Evolutionary conservation across 2,888 invertebrate species (phyloP), one percentile per base, ranked within the genome.

Genomic region (Erynnis tages): DNA sequence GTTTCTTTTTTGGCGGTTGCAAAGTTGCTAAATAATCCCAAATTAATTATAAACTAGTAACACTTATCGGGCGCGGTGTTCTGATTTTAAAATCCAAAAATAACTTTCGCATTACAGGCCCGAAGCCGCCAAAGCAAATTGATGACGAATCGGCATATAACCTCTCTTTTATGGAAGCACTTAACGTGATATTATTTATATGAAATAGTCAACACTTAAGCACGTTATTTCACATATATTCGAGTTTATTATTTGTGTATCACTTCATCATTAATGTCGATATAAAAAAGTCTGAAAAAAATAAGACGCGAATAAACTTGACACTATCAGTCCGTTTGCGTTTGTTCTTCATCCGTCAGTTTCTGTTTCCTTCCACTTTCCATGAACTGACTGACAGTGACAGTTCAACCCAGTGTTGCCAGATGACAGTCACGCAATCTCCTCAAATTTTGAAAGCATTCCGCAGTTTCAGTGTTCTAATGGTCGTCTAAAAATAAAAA

Each of bases 101-200:
- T 85, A 85, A 77, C 67, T 74, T 79, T 81, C 78, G 80, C 82
- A 76, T 80, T 73, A 74, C 60, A 56, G 40, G 37, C 52, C 56
- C 57, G 61, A 56, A 45, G 37, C 52, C 56, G 57, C 62, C 66
- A 61, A 59, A 56, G 56, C 58, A 68, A 70, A 68, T 62, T 74
- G 83, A 81, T 81, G 84, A 85, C 81, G 82, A 81, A 63, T 67
- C 52, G 52, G 60, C 65, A 65, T 75, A 69, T 84, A 85, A 85
- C 85, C 85, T 52, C 27, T 37, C 11, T 52, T 16, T 14, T 55
- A 52, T 54, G 52, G 58, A 65, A 56, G 35, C 56, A 59, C 62
- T 67, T 64, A 61, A 57, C 59, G 65, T 61, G 44, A 30, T 53
- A 55, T 45, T 60, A 60, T 58, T 65, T 57, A 59, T 50, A 40